phyloP scores from a whole-genome alignment of 2,113 vertebrate genomes.

The Rousettus leschenaultii region DNA sequence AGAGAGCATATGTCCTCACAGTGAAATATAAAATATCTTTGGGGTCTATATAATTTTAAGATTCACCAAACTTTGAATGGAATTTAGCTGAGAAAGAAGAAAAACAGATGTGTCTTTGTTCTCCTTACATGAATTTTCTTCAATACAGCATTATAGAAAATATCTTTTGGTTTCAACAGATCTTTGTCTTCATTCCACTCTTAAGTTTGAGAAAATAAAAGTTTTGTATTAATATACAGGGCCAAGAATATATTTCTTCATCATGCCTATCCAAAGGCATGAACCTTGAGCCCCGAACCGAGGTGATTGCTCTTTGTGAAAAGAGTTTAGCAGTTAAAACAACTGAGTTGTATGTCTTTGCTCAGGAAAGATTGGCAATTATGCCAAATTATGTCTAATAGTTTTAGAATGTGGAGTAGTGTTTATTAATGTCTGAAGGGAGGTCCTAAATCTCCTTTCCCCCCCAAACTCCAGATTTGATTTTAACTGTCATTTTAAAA shows the following conservation, averaged over 20 bases:
- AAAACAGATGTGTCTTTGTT: slow-evolving; percentile 36
- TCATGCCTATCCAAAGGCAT: not conserved
- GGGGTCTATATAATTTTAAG: not conserved
- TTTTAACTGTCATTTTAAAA: slow-evolving; percentile 70
- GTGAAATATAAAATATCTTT: slow-evolving; percentile 32
- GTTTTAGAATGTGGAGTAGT: slow-evolving; percentile 65
- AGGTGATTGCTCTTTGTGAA: not conserved
- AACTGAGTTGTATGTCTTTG: slow-evolving; percentile 50
- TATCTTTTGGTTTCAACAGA: slow-evolving; percentile 8
- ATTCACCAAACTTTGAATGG: slow-evolving; percentile 20
- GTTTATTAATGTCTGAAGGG: slow-evolving; percentile 65
- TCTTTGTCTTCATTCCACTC: not conserved
- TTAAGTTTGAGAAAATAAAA: slow-evolving; percentile 37
- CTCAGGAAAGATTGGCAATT: slow-evolving; percentile 68
- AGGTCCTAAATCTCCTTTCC: slow-evolving; percentile 58
- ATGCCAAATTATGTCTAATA: slow-evolving; percentile 64
- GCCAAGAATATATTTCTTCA: not conserved
- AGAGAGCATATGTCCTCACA: not conserved
- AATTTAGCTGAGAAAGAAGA: slow-evolving; percentile 13
- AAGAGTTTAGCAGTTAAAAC: slow-evolving; percentile 40
- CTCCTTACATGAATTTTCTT: slow-evolving; percentile 10
- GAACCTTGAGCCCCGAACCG: not conserved
- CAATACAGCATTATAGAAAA: not conserved
- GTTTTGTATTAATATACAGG: not conserved
- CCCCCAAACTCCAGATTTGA: slow-evolving; percentile 37